These are phyloP conservation scores for Alsophila aescularia DNA, from an alignment of 2,888 invertebrate genomes.

Conservation along the genomic window DNA sequence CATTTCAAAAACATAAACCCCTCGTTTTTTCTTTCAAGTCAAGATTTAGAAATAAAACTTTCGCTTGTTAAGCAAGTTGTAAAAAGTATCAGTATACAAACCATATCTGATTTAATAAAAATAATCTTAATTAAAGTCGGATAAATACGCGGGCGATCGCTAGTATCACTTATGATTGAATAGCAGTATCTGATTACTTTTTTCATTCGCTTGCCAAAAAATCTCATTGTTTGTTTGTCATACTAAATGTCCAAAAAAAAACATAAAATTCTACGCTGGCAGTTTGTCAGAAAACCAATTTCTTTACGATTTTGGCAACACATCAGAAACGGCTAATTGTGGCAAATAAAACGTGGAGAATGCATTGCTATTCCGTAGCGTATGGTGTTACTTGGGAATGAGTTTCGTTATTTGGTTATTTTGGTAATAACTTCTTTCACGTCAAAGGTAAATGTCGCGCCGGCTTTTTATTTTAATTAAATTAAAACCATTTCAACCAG, in stretches of 20 bases:
- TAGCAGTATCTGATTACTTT: constrained; percentile 17
- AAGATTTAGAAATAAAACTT: no score
- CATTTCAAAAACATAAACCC: no score
- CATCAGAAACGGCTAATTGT: constrained; percentile 25
- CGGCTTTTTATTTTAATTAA: no score
- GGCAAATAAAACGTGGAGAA: constrained; percentile 17
- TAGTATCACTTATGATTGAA: no score
- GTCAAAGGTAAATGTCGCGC: background rate
- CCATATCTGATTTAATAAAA: no score
- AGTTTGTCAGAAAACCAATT: constrained; percentile 17
- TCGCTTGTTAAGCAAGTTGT: no score
- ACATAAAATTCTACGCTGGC: constrained; percentile 13
- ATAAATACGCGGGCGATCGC: no score
- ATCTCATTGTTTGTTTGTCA: constrained; percentile 11
- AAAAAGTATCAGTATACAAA: no score
- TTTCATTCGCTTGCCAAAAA: constrained; percentile 26
- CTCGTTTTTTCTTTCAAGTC: no score
- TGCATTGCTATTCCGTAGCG: constrained; percentile 17
- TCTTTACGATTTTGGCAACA: constrained; percentile 30
- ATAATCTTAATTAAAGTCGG: no score
- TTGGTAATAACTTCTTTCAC: background rate
- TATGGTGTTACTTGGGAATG: constrained; percentile 16
- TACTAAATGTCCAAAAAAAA: constrained; percentile 21
- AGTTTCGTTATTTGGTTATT: constrained; percentile 18
- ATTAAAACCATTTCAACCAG: no score